phyloP scores from a whole-genome alignment of 2,797 vertebrate genomes.

The Perdix hodgsoniae region DNA sequence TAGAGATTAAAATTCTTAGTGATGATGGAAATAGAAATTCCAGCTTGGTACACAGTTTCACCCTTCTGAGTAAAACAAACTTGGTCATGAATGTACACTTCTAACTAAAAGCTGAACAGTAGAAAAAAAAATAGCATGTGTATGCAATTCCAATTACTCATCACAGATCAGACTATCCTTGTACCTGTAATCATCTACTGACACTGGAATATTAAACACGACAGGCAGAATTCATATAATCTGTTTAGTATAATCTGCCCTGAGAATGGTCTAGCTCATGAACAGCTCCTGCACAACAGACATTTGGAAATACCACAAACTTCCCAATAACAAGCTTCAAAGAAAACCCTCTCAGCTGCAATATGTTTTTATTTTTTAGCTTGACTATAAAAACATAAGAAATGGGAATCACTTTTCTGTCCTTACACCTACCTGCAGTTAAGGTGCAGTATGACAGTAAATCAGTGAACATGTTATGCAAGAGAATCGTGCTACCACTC shows the following conservation, averaged over 20 bases:
- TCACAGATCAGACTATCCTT: not conserved
- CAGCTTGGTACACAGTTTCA: not conserved
- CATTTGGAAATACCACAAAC: not conserved
- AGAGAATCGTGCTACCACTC: not conserved
- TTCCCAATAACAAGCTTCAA: not conserved
- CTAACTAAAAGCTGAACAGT: not conserved
- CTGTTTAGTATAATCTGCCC: not conserved
- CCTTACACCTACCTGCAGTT: not conserved
- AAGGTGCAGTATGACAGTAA: not conserved
- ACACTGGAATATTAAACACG: not conserved
- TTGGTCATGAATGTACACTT: not conserved
- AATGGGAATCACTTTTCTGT: not conserved
- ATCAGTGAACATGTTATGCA: not conserved
- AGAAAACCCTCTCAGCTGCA: not conserved
- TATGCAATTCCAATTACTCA: conserved; percentile 1
- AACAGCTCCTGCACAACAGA: not conserved
- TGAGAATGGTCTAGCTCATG: not conserved
- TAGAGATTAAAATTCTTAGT: not conserved
- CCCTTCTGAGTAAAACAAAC: not conserved
- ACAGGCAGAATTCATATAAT: not conserved
- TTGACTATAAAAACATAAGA: not conserved
- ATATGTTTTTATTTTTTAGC: not conserved
- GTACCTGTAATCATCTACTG: not conserved
- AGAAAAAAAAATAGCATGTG: not conserved
- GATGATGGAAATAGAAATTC: not conserved